A percentile compares a stretch with the other conserved stretches of the same genome.
phyloP scores from a whole-genome alignment of 2,888 invertebrate genomes.

The Odontothrips loti region DNA sequence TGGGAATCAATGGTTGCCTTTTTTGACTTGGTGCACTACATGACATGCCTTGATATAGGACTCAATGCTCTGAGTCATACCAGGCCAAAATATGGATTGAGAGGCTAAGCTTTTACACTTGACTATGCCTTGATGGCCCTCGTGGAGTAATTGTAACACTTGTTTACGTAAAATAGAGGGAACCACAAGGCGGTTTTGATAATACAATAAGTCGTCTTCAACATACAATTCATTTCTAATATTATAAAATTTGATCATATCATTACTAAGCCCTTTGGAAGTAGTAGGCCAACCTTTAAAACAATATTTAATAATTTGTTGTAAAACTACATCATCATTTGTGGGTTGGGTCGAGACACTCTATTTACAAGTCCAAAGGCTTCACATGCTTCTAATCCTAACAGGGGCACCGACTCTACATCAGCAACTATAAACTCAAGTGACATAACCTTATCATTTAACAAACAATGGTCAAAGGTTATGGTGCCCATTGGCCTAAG shows the following conservation, averaged over 20 bases:
- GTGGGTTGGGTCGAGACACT: too few relatives aligned
- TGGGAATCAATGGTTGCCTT: conserved; percentile 12
- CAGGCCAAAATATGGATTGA: conserved; percentile 28
- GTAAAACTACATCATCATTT: neutral
- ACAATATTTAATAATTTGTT: conserved; percentile 11
- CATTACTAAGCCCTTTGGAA: conserved; percentile 32
- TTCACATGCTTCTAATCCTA: too few relatives aligned
- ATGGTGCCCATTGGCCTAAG: too few relatives aligned
- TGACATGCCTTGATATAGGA: neutral
- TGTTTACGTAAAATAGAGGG: neutral
- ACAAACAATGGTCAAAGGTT: too few relatives aligned
- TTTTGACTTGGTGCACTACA: neutral
- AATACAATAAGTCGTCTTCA: conserved; percentile 39
- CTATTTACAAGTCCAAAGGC: too few relatives aligned
- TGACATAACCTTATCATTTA: too few relatives aligned
- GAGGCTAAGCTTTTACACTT: conserved; percentile 27
- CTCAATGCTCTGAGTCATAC: conserved; percentile 27
- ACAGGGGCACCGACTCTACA: too few relatives aligned
- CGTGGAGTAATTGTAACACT: conserved; percentile 15
- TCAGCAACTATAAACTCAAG: too few relatives aligned
- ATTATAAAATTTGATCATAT: conserved; percentile 39
- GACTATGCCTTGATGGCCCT: conserved; percentile 24
- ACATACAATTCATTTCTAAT: conserved; percentile 38
- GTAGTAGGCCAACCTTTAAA: conserved; percentile 21
- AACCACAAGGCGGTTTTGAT: conserved; percentile 32